phyloP scores from a whole-genome alignment of 2,888 invertebrate species.

The Idaea biselata region DNA sequence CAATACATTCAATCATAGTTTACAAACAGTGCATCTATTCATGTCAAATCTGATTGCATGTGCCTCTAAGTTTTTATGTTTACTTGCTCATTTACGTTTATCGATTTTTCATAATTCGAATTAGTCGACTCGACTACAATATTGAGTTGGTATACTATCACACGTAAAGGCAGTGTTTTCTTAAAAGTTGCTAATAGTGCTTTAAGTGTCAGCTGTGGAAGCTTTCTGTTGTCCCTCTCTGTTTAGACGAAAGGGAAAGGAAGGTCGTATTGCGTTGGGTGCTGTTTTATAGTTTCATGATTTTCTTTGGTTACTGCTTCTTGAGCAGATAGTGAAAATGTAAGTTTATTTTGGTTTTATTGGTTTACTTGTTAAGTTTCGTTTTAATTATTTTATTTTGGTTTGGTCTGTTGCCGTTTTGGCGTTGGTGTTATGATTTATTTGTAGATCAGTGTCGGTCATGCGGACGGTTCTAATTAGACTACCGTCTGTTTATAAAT shows the following conservation, averaged over 20 bases:
- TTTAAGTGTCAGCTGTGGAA: conserved; percentile 73
- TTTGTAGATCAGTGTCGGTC: conserved; percentile 56
- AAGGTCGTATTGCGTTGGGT: conserved; percentile 53
- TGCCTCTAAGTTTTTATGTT: conserved; percentile 38
- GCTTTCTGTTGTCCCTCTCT: conserved; percentile 61
- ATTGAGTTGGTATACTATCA: conserved; percentile 42
- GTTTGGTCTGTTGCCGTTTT: conserved; percentile 27
- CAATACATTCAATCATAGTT: conserved; percentile 48
- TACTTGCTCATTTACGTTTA: conserved; percentile 32
- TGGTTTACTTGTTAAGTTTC: conserved; percentile 11
- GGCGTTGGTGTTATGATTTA: conserved; percentile 43
- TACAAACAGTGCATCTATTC: conserved; percentile 48
- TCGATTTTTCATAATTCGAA: conserved; percentile 45
- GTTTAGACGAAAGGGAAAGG: conserved; percentile 67
- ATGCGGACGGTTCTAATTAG: conserved; percentile 64
- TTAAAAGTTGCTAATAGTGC: conserved; percentile 70
- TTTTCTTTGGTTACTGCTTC: conserved; percentile 59
- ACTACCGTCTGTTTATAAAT: conserved; percentile 63
- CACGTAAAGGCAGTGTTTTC: conserved; percentile 53
- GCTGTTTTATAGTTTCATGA: conserved; percentile 65
- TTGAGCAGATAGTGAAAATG: conserved; percentile 64
- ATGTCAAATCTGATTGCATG: conserved; percentile 38
- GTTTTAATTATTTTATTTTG: conserved; percentile 14
- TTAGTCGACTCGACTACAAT: conserved; percentile 42
- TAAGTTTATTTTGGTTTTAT: conserved; percentile 47